Evolutionary conservation across 2,888 invertebrate species (phyloP).

Genomic region (Zhengitettix transpicula): DNA sequence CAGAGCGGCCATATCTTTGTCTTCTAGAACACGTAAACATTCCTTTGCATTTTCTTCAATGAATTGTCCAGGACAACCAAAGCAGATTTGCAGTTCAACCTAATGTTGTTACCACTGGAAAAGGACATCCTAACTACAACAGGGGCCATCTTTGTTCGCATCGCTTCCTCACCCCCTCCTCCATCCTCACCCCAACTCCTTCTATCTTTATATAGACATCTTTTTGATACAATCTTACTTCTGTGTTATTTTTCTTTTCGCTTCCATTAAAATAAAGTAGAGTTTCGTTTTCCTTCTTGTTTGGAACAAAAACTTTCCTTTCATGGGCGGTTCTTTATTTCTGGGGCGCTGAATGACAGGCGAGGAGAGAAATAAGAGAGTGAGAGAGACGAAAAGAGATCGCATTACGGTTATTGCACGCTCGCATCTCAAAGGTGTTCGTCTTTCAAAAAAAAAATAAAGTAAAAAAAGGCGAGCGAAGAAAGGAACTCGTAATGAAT

Average conservation of each 20-base stretch:
- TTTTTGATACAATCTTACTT: background rate
- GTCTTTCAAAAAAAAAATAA: background rate
- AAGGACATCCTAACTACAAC: no score
- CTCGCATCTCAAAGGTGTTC: background rate
- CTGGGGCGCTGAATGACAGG: background rate
- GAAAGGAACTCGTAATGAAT: constrained; percentile 7
- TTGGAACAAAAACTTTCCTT: background rate
- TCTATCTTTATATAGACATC: background rate
- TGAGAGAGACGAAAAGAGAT: background rate
- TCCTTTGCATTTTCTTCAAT: no score
- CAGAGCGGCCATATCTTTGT: no score
- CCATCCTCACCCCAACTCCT: background rate
- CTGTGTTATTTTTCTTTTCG: background rate
- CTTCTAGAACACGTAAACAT: no score
- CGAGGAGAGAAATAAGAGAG: background rate
- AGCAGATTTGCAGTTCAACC: no score
- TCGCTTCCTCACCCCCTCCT: background rate
- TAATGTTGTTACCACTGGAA: no score
- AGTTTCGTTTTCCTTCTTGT: background rate
- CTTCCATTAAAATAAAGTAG: background rate
- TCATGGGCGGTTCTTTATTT: background rate
- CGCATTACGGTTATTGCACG: background rate
- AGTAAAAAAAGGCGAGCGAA: background rate
- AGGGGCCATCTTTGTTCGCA: no score
- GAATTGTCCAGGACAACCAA: no score